Conservation (phyloP, 2,113 vertebrate genomes). For the Andinoacara biseriatus region DNA sequence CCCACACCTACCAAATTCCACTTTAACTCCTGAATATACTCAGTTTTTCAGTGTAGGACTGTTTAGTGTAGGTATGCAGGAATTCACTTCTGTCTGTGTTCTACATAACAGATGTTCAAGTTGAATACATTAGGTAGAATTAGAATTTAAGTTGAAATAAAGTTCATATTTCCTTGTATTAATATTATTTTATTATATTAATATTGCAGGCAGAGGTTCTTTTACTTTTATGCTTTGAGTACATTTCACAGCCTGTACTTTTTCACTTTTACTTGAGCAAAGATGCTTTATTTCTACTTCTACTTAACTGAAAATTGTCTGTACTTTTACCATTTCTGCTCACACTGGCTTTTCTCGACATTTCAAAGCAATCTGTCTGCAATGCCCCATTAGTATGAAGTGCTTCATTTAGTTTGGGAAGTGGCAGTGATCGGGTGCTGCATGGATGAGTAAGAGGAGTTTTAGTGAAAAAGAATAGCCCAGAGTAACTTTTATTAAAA, state of each 20-base stretch:
- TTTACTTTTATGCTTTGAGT: too few species aligned
- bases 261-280: not conserved
- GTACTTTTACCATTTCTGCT: not conserved
- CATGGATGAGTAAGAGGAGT: not conserved
- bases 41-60: too few species aligned
- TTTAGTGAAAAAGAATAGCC: not conserved
- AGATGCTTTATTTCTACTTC: not conserved
- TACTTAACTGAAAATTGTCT: not conserved
- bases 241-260: not conserved
- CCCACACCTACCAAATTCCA: not conserved
- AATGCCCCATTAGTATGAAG: not conserved
- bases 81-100: not conserved
- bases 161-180: not conserved
- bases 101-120: not conserved
- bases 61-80: too few species aligned
- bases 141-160: not conserved
- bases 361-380: not conserved
- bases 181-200: too few species aligned
- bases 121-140: not conserved
- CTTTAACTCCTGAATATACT: not conserved
- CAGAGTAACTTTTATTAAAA: not conserved
- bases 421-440: not conserved
- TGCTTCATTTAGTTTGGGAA: not conserved
- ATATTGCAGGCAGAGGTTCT: too few species aligned
- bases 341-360: not conserved